Percentiles rank a stretch among this genome's conserved stretches.
Conservation (phyloP, 1,140 invertebrate species). For the Drosophila triauraria region DNA sequence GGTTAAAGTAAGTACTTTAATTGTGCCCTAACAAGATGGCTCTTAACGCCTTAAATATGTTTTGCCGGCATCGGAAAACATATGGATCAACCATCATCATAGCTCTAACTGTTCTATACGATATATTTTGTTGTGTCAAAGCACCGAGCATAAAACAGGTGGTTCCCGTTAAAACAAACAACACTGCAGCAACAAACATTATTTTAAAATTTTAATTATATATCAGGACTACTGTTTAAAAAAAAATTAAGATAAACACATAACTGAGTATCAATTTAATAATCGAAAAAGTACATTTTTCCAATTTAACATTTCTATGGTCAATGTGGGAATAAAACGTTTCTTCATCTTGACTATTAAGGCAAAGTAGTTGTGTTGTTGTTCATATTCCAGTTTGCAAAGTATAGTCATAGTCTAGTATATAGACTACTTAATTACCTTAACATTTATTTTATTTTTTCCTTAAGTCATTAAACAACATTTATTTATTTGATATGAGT, state of each 20-base stretch:
- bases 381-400: not conserved
- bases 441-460: not conserved
- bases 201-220: not conserved
- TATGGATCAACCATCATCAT: constrained; percentile 54
- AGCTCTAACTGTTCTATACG: constrained; percentile 41
- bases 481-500: not conserved
- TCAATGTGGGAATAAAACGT: not conserved
- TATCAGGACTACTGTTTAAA: not conserved
- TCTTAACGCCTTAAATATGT: constrained; percentile 57
- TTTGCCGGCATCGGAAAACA: constrained; percentile 40
- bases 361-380: not conserved
- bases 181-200: constrained; percentile 13
- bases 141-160: constrained; percentile 54
- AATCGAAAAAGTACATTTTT: not conserved
- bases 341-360: not conserved
- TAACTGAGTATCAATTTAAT: not conserved
- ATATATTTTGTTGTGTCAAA: constrained; percentile 57
- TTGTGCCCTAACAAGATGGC: too few species aligned
- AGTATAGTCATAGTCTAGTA: not conserved
- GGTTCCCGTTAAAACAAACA: constrained; percentile 22
- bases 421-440: too few species aligned
- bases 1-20: not conserved
- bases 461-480: too few species aligned
- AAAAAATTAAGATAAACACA: not conserved
- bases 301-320: not conserved